Evolutionary conservation across 2,113 vertebrate species (phyloP), one percentile per base, ranked within the genome.

Genomic region (Taxidea taxus): DNA sequence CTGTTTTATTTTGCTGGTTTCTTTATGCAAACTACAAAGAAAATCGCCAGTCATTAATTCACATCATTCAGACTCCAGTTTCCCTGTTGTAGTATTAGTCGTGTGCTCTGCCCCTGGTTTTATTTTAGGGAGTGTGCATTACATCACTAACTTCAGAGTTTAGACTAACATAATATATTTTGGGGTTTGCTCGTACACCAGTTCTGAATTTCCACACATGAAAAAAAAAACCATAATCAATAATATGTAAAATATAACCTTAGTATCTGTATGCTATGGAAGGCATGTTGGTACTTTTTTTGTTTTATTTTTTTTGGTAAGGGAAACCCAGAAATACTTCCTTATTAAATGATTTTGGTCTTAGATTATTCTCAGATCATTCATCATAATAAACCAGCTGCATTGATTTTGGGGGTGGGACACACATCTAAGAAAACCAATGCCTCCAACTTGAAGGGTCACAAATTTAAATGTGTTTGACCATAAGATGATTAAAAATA

Each of bases 21-120:
- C 29, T 54, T 31, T 81, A 51, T 78, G 77, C 95, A 77, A 97
- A 94, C 90, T 91, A 49, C 78, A 95, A 95, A 96, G 87, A 94
- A 97, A 97, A 98, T 96, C 91, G 64, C 91, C 92, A 44, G 54
- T 82, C 34, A 31, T 60, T 92, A 95, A 96, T 95, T 97, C 92
- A 21, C 64, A 94, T 95, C 93, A 88, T 90, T 91, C 94, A 86
- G 29, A 91, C 95, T 91, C 78, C 25, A 94, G n/a, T 87, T 92
- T 96, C 92, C 95, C 77, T 0, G 31, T 96, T 95, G 23, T 49
- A 85, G 77, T 77, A 42, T 0, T 3, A 68, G 25, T 44, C 8
- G 1, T 9, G 16, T 39, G 15, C 64, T 74, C 1, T 64, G 39
- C 21, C 37, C 14, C 49, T 75, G 84, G 64, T 60, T 95, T 92